Conservation (phyloP, 2,797 vertebrate species). For the Alectoris magna region DNA sequence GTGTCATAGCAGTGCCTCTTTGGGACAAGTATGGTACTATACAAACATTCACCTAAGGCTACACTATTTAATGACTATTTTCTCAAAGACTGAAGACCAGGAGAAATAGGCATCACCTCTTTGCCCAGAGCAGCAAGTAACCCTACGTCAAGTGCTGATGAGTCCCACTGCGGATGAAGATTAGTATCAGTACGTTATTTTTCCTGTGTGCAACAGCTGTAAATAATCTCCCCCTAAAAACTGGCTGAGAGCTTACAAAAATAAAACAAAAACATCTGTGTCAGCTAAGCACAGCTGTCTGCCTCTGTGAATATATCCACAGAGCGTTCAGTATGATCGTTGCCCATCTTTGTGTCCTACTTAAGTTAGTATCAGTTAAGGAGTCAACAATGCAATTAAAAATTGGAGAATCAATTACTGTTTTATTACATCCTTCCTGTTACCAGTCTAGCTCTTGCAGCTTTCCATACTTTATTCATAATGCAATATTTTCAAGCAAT, state of each 20-base stretch:
- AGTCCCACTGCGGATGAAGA: background rate
- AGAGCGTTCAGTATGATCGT: background rate
- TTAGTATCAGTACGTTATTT: background rate
- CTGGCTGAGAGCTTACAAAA: slow-evolving; percentile 2
- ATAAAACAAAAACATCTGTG: slow-evolving; percentile 38
- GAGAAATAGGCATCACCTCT: slow-evolving; percentile 8
- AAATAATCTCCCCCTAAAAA: slow-evolving; percentile 18
- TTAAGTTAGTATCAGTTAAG: background rate
- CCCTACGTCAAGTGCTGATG: background rate
- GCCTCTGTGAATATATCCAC: background rate
- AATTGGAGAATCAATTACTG: background rate
- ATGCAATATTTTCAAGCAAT: background rate
- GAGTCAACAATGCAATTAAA: background rate
- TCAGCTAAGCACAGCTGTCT: slow-evolving; percentile 27
- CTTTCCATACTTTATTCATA: background rate
- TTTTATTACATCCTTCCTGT: background rate
- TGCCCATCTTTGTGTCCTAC: background rate
- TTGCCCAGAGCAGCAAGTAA: slow-evolving; percentile 24
- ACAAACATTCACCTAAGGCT: slow-evolving; percentile 16
- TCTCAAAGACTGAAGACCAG: slow-evolving; percentile 5
- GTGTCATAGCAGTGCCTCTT: slow-evolving; percentile 42
- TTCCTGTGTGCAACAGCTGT: slow-evolving; percentile 27
- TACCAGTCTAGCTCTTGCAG: background rate
- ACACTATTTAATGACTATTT: slow-evolving; percentile 33
- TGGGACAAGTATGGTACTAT: slow-evolving; percentile 22